A percentile compares a stretch with the other conserved stretches of the same genome.
These are phyloP conservation scores for Pseudomyrmex flavicornis DNA, from an alignment of 1,140 invertebrate species.

Conservation along the genomic window DNA sequence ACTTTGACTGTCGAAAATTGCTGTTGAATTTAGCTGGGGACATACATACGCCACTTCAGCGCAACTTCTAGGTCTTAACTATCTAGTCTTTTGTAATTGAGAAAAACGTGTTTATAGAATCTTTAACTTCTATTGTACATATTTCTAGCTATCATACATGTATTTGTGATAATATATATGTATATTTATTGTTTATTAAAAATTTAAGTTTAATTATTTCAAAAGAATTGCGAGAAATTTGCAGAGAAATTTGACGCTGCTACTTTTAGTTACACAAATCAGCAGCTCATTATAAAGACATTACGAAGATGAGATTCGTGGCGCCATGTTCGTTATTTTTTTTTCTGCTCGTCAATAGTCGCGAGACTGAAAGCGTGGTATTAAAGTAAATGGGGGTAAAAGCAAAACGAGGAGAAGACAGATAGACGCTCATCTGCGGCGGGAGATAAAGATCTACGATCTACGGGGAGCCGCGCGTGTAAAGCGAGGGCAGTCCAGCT, in stretches of 20 bases:
- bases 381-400: conserved; percentile 62
- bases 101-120: no score
- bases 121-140: no score
- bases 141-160: no score
- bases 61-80: no score
- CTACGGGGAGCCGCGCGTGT: conserved; percentile 73
- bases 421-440: conserved; percentile 69
- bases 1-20: conserved; percentile 18
- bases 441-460: conserved; percentile 78
- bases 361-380: conserved; percentile 20
- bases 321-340: conserved; percentile 29
- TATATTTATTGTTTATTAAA: no score
- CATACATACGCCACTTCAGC: no score
- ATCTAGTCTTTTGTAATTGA: no score
- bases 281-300: conserved; percentile 44
- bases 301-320: conserved; percentile 14
- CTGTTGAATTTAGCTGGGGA: not conserved
- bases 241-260: not conserved
- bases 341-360: conserved; percentile 21
- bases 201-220: no score
- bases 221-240: not conserved
- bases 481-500: conserved; percentile 65
- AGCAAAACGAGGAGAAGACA: conserved; percentile 73
- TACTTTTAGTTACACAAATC: conserved; percentile 13
- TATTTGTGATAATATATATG: no score